Evolutionary conservation across 2,113 vertebrate genomes (phyloP), one percentile per base, ranked within the genome.

Genomic region (Archilochus colubris): DNA sequence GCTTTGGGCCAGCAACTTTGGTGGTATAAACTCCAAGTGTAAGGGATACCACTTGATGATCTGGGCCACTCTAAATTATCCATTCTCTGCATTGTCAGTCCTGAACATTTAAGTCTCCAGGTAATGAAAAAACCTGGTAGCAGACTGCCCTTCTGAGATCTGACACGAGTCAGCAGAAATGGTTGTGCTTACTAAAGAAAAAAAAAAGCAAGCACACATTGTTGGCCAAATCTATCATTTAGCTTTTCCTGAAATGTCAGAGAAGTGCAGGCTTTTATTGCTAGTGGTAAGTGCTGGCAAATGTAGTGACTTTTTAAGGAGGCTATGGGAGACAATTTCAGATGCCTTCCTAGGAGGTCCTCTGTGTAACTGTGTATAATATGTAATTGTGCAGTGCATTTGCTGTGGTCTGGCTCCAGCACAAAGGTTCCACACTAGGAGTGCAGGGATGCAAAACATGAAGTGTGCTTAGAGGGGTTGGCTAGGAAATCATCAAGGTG

Each of bases 141-240:
- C 68, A 81, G 61, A 44, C 22, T 73, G 69, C 28, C n/a, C 36
- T 55, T 63, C 38, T 66, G 80, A 38, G 36, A 50, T 63, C 36
- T 50, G 28, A 21, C n/a, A 86, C 57, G 22, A 92, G 33, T 72
- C 69, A 81, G 76, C 48, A 90, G 77, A 90, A 93, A 83, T 67
- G 4, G 40, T 36, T 92, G 5, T 57, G 36, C 53, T 76, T 79
- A 78, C 54, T 73, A 40, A 78, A 72, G 10, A 10, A 82, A 73
- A 81, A 89, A 16, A 17, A 38, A 44, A 2, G 0, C 12, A 59
- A 62, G 54, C 18, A 53, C 20, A 46, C 2, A 7, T 57, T 84
- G 84, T 68, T 11, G 3, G 31, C 25, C 30, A 36, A 67, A 83
- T 43, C 55, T 86, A 36, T 55, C 43, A 31, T 25, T 66, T 46